Evolutionary conservation across 2,888 invertebrate genomes (phyloP), one percentile per base, ranked within the genome.

Genomic region (Ctenicera cuprea): DNA sequence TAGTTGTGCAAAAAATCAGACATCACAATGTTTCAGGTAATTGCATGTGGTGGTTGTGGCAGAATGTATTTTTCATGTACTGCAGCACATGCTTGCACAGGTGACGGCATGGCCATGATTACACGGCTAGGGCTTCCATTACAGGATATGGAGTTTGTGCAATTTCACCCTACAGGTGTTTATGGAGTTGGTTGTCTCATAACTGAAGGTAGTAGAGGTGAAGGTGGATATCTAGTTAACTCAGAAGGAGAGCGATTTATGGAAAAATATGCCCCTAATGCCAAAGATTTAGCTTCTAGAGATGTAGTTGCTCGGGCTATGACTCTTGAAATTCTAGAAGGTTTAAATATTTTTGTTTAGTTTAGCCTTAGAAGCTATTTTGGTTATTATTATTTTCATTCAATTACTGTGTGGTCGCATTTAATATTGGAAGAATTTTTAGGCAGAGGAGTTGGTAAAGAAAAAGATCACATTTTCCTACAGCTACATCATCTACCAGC

Each of bases 141-240:
- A 86, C 95, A 98, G 87, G 99, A 99, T 88, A 92, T 99, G 90
- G 99, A 99, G 89, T 99, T 99, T 85, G 95, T 99, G 50, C 99
- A 99, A 89, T 99, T 99, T 89, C 99, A 99, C 86, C 99, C 99
- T 0, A 99, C 99, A 66, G 95, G 95, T 83, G 99, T 99, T 86
- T 99, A 99, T 86, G 99, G 99, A 7, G 98, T 98, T 68, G 99
- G 99, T 4, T 99, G 99, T 84, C 90, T 99, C 66, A 99, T 99
- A 76, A 99, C 99, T 0, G 99, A 99, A 88, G 99, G 97, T 0
- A 96, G 95, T 83, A 93, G 99, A 79, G 98, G 98, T 43, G 99
- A 99, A 88, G 99, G 99, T 74, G 99, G 99, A n/a, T 99, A 94
- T 88, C 90, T 99, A 12, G 92, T 99, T 67, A 99, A 99, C 88